Conservation (phyloP, 2,888 invertebrate genomes). For the Agrochola litura region DNA sequence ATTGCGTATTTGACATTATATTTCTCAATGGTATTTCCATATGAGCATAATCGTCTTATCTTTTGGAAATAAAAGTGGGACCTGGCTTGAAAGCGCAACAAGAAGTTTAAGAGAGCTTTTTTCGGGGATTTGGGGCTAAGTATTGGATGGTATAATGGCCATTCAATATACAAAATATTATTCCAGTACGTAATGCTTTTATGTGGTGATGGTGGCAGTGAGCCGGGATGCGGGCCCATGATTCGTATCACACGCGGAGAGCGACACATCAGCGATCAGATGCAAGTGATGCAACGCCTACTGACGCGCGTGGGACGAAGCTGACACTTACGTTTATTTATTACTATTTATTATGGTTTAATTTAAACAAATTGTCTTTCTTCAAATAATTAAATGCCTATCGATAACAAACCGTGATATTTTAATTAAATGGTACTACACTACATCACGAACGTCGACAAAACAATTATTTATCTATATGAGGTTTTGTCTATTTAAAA, state of each 20-base stretch:
- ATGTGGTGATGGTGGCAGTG: constrained; percentile 43
- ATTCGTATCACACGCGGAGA: constrained; percentile 63
- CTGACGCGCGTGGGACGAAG: constrained; percentile 43
- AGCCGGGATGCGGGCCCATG: constrained; percentile 62
- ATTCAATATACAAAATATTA: constrained; percentile 59
- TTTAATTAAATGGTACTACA: constrained; percentile 25
- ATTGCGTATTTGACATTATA: constrained; percentile 43
- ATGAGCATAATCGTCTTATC: constrained; percentile 10
- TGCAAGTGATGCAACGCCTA: constrained; percentile 51
- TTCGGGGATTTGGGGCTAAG: background rate
- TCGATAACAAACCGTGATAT: constrained; percentile 20
- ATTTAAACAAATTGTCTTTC: constrained; percentile 48
- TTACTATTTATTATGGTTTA: constrained; percentile 31
- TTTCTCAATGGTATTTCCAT: constrained; percentile 28
- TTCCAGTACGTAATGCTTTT: constrained; percentile 54
- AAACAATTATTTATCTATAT: constrained; percentile 1
- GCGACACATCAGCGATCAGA: constrained; percentile 50
- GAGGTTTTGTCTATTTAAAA: background rate
- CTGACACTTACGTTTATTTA: constrained; percentile 47
- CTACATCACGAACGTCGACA: background rate
- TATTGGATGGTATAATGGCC: constrained; percentile 27
- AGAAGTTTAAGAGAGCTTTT: constrained; percentile 6
- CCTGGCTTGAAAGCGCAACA: background rate
- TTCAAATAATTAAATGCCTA: constrained; percentile 33
- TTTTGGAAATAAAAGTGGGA: constrained; percentile 5